Base-by-base conservation (phyloP, 2,888 invertebrate species). In the Eupithecia pulchellata region DNA sequence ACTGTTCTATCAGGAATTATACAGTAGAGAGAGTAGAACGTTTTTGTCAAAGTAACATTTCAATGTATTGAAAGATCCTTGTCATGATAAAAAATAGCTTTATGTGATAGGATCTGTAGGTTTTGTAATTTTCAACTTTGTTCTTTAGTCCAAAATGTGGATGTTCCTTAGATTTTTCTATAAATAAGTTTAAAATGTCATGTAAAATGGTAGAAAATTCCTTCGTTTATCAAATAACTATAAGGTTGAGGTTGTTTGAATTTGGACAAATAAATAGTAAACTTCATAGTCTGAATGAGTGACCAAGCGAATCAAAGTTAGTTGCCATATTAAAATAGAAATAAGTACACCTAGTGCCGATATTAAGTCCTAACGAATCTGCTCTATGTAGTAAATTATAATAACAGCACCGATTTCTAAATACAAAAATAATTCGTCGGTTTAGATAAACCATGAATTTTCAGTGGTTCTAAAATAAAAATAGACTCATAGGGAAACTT, bases 241-340 rank as follows among this genome's bases (percentile, higher is more conserved):
- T 61, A 61, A 61, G 34, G 20, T 61, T 61, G 11, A n/a, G 13
- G 32, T 32, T 13, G 61, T 29, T 61, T 34, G 25, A 61, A 61
- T n/a, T 25, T 36, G 11, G 61, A 61, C 61, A 62, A 67, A 52
- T 29, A 61, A 61, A 25, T 55, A 64, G 36, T 39, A n/a, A 57
- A 42, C 34, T 47, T 70, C 29, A 52, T 55, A 71, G 68, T 72
- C 68, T 72, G 72, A 66, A 63, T 34, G 36, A 69, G 27, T 66
- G 73, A 69, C 69, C 69, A 68, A 68, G 60, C 61, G 69, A 57
- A 69, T 62, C 69, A 73, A 67, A 69, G 55, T 29, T 64, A 69
- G 64, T 62, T 73, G 73, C 73, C 73, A 73, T 73, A 73, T 69
- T 69, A 73, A n/a, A 27, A 66, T 72, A 68, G 29, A 58, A 47